Base-by-base conservation (phyloP, 2,797 vertebrate genomes). In the Lacerta viridis region DNA sequence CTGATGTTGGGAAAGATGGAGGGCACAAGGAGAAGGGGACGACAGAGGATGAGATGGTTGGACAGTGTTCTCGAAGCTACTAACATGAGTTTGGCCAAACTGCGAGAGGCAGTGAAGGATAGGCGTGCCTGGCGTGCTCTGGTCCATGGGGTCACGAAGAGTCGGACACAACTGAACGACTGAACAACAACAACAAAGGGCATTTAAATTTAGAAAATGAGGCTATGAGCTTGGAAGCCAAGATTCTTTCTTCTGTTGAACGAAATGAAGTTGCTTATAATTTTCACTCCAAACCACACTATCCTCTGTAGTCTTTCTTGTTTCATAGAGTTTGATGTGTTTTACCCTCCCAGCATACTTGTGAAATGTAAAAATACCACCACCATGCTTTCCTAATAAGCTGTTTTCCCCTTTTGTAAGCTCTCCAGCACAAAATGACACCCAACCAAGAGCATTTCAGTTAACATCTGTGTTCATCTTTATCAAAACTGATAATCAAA, bases 271-370 rank as follows among this genome's bases (percentile, higher is more conserved):
- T 75, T 82, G 71, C 23, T 81, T 87, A 17, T 87, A 80, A 61
- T 87, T 46, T 81, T 74, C 15, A 25, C 59, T 75, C 50, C 39
- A 82, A 75, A 75, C 74, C 74, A 77, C 74, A 77, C 27, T 39
- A 78, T 77, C 23, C 29, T 66, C 59, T 76, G 74, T 20, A 66
- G 61, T 83, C 3, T 87, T 74, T 82, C 50, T 66, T 3, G 25
- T 87, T 68, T 87, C 29, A 23, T 83, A 76, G 15, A 76, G n/a
- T 76, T 83, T 88, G 80, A 29, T 88, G 17, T 50, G 59, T 87
- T 82, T 55, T 76, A 76, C 7, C 29, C 39, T 82, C 59, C 20
- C 4, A 82, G 71, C 59, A 50, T 66, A 76, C 66, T 83, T 46
- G 72, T 41, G 46, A 80, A 87, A 17, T 18, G 2, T 46, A 88